phyloP scores from a whole-genome alignment of 1,140 invertebrate species.

The Phymorhynchus buccinoides region DNA sequence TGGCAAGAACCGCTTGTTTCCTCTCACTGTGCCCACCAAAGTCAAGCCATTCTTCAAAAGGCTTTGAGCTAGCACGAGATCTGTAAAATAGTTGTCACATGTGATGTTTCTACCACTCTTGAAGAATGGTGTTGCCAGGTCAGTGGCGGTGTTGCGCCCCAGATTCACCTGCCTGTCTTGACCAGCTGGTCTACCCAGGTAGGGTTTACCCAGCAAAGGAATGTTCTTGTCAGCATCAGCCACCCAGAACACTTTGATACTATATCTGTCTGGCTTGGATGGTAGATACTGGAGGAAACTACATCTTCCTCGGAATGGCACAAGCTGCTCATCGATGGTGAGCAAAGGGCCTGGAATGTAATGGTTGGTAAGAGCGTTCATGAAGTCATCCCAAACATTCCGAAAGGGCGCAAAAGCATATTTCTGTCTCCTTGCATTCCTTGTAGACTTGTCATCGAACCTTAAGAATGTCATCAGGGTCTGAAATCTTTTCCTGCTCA shows the following conservation, averaged over 20 bases:
- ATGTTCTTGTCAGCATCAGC: constrained; percentile 43
- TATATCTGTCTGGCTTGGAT: constrained; percentile 44
- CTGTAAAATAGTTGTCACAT: constrained; percentile 46
- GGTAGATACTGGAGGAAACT: constrained; percentile 70
- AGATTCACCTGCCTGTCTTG: constrained; percentile 23
- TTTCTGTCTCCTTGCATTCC: constrained; percentile 31
- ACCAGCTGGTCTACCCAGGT: constrained; percentile 34
- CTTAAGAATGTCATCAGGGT: constrained; percentile 39
- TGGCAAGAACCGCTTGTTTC: constrained; percentile 38
- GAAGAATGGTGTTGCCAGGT: constrained; percentile 30
- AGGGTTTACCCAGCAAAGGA: constrained; percentile 37
- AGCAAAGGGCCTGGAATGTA: constrained; percentile 53
- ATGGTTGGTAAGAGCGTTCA: constrained; percentile 12
- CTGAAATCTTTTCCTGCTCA: constrained; percentile 43
- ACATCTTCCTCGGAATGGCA: constrained; percentile 57
- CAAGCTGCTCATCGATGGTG: constrained; percentile 63
- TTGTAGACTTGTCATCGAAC: constrained; percentile 57
- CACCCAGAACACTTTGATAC: constrained; percentile 68
- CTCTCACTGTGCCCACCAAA: constrained; percentile 24
- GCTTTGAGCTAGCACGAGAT: neutral
- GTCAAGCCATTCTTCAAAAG: constrained; percentile 32
- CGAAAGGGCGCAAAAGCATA: constrained; percentile 56
- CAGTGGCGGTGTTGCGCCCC: constrained; percentile 19
- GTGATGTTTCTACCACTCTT: constrained; percentile 43
- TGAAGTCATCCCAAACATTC: constrained; percentile 52